Evolutionary conservation across 2,888 invertebrate species (phyloP), one percentile per base, ranked within the genome.

Genomic region (Phaedon cochleariae): DNA sequence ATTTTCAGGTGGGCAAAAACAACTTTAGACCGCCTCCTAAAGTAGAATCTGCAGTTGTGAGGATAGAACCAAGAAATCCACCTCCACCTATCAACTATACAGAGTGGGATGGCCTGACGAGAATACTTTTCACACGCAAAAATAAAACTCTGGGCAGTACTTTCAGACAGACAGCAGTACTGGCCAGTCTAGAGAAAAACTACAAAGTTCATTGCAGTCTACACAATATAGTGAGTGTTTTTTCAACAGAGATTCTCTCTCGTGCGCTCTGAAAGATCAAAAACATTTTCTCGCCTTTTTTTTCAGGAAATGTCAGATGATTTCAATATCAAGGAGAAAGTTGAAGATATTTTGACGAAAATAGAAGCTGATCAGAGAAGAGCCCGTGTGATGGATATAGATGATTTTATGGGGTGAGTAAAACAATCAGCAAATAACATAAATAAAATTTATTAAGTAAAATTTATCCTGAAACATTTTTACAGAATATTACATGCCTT

Each of bases 11-110:
- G 77, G 98, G 98, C 1, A 96, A 95, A 85, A 98, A 98, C 83
- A 99, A 99, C 85, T 99, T 99, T 81, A 90, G 93, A 69, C 99
- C 99, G 17, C 98, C 99, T 46, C 99, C 99, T 4, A 98, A 98
- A 88, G 98, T 99, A 0, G 99, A 99, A 83, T 98, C 98, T 0
- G 95, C 94, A 84, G 98, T 99, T 1, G 97, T 99, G 0, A 87
- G 99, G 77, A 92, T 99, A 80, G 98, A 99, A 81, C 99, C 99
- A 0, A 90, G 93, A 78, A 97, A 97, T 85, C 99, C 99, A 20
- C 96, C 98, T 34, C 98, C 98, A 6, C 92, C 95, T 0, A 93
- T 99, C 9, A 94, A 96, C 82, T 98, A 95, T 84, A 90, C 93
- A 75, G 98, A 99, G 85, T 99, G 98, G 99, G 99, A 99, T 86